Percentiles rank a stretch among this genome's conserved stretches.
Evolutionary conservation across 2,797 vertebrate species (phyloP).

Genomic region (Sebastiscus albofasciatus): DNA sequence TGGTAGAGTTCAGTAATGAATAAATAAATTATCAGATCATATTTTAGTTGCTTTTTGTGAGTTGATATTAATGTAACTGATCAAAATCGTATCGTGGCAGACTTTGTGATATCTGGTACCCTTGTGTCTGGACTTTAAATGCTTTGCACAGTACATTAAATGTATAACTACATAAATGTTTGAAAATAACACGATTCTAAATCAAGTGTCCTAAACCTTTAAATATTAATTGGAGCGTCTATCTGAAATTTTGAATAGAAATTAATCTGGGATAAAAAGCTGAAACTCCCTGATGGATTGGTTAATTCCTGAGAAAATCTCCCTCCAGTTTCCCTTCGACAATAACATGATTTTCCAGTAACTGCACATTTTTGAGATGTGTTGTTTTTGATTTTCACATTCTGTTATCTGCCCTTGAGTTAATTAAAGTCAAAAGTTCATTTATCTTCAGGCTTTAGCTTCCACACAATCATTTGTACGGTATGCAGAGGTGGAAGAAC

Average conservation of each 20-base stretch:
- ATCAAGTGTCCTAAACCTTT: background rate
- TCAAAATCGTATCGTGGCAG: too few species aligned
- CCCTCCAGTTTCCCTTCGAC: background rate
- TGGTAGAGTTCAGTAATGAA: too few species aligned
- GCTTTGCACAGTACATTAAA: background rate
- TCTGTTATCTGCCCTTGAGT: background rate
- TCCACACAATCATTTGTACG: background rate
- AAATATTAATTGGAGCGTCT: conserved; percentile 8
- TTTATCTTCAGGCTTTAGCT: background rate
- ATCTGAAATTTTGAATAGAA: background rate
- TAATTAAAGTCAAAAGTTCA: background rate
- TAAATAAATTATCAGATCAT: too few species aligned
- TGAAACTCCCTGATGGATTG: conserved; percentile 10
- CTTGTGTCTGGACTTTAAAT: background rate
- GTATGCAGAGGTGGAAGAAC: background rate
- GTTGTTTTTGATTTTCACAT: conserved; percentile 1
- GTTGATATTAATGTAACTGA: too few species aligned
- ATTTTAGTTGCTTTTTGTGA: too few species aligned
- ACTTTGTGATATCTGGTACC: background rate
- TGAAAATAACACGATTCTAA: background rate
- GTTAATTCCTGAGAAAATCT: conserved; percentile 47
- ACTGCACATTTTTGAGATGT: background rate
- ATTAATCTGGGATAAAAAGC: background rate
- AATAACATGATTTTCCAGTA: background rate
- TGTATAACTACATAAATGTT: background rate